Evolutionary conservation across 53 echinoderm and acorn worm species (phyloP).

Genomic region (Antedon mediterranea): DNA sequence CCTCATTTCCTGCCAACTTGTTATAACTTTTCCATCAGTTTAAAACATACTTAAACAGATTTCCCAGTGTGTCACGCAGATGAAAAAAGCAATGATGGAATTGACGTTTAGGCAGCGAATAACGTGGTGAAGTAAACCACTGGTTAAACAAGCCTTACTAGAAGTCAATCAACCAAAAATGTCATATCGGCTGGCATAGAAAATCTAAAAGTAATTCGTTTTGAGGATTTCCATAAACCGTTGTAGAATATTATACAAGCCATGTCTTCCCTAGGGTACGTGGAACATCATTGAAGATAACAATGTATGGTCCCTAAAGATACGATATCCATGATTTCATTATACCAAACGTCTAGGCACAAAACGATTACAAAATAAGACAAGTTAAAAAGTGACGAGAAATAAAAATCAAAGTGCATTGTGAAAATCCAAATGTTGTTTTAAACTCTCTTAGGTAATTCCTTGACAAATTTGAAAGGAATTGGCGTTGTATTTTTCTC

Average conservation of each 20-base stretch:
- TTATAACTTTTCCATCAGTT: background rate
- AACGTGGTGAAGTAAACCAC: background rate
- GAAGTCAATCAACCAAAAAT: background rate
- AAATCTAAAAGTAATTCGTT: background rate
- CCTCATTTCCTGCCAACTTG: background rate
- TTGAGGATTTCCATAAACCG: background rate
- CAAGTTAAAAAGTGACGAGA: background rate
- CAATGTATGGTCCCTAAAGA: background rate
- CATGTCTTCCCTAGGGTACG: background rate
- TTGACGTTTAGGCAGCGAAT: background rate
- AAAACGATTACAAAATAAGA: background rate
- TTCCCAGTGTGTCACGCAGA: background rate
- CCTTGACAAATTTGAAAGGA: background rate
- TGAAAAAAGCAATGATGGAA: background rate
- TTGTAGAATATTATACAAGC: background rate
- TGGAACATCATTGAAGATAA: background rate
- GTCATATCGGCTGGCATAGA: background rate
- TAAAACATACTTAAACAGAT: background rate
- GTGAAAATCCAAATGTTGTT: background rate
- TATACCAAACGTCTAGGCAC: background rate
- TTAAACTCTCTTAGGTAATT: background rate
- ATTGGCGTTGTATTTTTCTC: background rate
- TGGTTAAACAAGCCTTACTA: background rate
- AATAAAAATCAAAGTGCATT: background rate
- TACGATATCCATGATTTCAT: background rate